These are phyloP conservation scores for Drosophila macrospina DNA, from an alignment of 2,888 invertebrate species.

Conservation along the genomic window DNA sequence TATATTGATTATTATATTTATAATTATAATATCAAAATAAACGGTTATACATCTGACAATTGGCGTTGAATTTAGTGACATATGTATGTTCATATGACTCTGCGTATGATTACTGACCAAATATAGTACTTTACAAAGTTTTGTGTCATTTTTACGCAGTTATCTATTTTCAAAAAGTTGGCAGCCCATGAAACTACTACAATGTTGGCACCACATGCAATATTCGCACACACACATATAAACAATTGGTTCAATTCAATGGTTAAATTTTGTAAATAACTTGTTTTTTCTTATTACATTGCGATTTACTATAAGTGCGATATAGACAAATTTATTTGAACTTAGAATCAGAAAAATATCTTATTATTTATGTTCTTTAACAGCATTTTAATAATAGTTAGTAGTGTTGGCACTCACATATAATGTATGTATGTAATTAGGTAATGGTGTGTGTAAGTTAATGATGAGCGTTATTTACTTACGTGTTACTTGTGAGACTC, in stretches of 20 bases:
- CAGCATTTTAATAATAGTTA: conserved; percentile 5
- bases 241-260: not conserved
- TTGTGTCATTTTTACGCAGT: conserved; percentile 33
- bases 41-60: conserved; percentile 11
- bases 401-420: conserved; percentile 54
- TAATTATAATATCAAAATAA: conserved; percentile 4
- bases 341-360: not conserved
- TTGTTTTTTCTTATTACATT: not conserved
- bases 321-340: not conserved
- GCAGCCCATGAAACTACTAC: conserved; percentile 28
- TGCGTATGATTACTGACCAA: conserved; percentile 26
- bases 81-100: conserved; percentile 17
- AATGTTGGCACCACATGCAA: conserved; percentile 28
- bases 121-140: conserved; percentile 26
- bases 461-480: conserved; percentile 21
- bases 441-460: conserved; percentile 19
- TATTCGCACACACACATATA: conserved; percentile 8
- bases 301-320: not conserved
- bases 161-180: conserved; percentile 27
- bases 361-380: not conserved
- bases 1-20: conserved; percentile 17
- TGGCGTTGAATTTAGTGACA: conserved; percentile 16
- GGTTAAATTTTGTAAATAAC: not conserved
- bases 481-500: conserved; percentile 6
- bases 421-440: conserved; percentile 33